Conservation (phyloP, 2,797 vertebrate genomes). For the Microchirus variegatus region DNA sequence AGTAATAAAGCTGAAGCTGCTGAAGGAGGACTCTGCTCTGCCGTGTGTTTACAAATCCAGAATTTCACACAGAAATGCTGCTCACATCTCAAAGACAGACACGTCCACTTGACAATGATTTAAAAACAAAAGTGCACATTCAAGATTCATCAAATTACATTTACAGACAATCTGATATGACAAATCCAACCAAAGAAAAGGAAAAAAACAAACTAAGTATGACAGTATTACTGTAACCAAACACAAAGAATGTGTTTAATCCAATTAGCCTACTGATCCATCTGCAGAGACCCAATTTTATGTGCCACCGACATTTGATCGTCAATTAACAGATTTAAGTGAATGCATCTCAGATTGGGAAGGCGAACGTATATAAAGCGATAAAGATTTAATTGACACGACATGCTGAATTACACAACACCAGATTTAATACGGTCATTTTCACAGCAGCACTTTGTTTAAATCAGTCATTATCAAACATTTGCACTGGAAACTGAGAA, state of each 20-base stretch:
- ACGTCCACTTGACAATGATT: slow-evolving; percentile 36
- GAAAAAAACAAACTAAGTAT: slow-evolving; percentile 19
- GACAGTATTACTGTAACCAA: slow-evolving; percentile 63
- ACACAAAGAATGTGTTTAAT: slow-evolving; percentile 18
- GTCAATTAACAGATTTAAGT: not conserved
- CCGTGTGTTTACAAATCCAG: slow-evolving; percentile 43
- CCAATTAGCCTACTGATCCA: slow-evolving; percentile 9
- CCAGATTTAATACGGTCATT: not conserved
- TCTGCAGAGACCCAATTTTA: slow-evolving; percentile 20
- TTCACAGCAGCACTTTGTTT: not conserved
- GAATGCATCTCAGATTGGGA: slow-evolving; percentile 7
- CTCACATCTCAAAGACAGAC: slow-evolving; percentile 8
- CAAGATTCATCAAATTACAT: slow-evolving; percentile 11
- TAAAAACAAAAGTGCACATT: slow-evolving; percentile 28
- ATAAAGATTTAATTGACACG: slow-evolving; percentile 1
- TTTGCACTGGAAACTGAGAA: not conserved
- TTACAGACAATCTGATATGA: slow-evolving; percentile 48
- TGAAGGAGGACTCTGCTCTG: not conserved
- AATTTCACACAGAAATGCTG: slow-evolving; percentile 1
- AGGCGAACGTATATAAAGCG: not conserved
- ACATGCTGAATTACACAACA: not conserved
- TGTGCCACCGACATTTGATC: slow-evolving; percentile 16
- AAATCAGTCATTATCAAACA: too few species aligned
- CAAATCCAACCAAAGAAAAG: slow-evolving; percentile 28
- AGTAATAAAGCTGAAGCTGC: slow-evolving; percentile 2